Evolutionary conservation across 2,797 vertebrate species (phyloP), one percentile per base, ranked within the genome.

Genomic region (Eulemur coronatus): DNA sequence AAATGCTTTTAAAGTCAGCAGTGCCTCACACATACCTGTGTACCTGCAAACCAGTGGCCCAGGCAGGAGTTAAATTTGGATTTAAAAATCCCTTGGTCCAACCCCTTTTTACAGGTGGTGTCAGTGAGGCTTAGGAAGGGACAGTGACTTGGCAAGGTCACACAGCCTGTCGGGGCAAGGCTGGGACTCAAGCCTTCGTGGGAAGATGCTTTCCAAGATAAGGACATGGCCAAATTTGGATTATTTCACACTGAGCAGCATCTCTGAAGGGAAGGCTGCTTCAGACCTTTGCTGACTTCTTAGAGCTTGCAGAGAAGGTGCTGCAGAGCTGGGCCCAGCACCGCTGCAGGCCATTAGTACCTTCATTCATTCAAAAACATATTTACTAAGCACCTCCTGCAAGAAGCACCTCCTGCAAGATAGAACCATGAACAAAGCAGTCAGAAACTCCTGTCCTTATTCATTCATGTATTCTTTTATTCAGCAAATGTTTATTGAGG

Each of bases 1-100:
- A 94, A 86, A 75, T 26, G 52, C 95, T 89, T 82, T 89, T 82
- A 94, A 52, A 78, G 65, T 73, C 93, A 86, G 33, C 57, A 7
- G 73, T 57, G 78, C 90, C 48, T 89, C 35, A 0, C 24, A 22
- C 81, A 81, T 88, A 57, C 80, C 88, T 28, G 20, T 28, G 41
- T 79, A 94, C 95, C 90, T 96, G 91, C 55, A 86, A 65, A 35
- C 28, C 26, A 41, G 78, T 43, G n/a, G 38, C 28, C 46, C 18
- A 55, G 35, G 50, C 26, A 15, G 61, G 41, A 46, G 59, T 35
- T 72, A 28, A 35, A 33, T 48, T 48, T 59, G 73, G 35, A 13
- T 50, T 88, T 87, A 14, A 76, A 89, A 85, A 35, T 5, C n/a
- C 11, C 26, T 35, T 91, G 43, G 35, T 15, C 79, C 43, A 52